Evolutionary conservation across 2,888 invertebrate species (phyloP).

Genomic region (Abrostola triplasia): DNA sequence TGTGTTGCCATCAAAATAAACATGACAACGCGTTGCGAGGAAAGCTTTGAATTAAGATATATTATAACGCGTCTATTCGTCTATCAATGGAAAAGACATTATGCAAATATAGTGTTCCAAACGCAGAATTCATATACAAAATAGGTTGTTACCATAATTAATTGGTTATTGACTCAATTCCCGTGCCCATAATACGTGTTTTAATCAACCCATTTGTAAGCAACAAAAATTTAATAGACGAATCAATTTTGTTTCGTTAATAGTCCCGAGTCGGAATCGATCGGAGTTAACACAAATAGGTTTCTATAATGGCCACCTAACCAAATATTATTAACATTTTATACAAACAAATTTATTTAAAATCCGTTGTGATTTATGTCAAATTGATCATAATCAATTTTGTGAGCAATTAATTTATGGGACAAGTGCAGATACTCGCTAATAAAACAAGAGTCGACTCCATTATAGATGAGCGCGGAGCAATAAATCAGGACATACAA

Average conservation of each 20-base stretch:
- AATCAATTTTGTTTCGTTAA: constrained; percentile 56
- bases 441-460: constrained; percentile 68
- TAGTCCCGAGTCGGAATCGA: constrained; percentile 39
- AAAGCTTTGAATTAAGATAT: constrained; percentile 51
- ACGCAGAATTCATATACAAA: constrained; percentile 53
- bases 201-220: constrained; percentile 57
- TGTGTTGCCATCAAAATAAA: constrained; percentile 31
- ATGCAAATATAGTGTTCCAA: constrained; percentile 48
- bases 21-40: constrained; percentile 18
- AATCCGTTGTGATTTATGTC: constrained; percentile 41
- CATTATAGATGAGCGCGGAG: constrained; percentile 74
- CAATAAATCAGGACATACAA: constrained; percentile 86
- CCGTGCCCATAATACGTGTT: constrained; percentile 45
- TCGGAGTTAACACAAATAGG: constrained; percentile 29
- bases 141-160: constrained; percentile 66
- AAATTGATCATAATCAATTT: constrained; percentile 48
- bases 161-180: constrained; percentile 60
- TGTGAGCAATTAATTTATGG: constrained; percentile 54
- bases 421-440: constrained; percentile 66
- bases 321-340: constrained; percentile 40
- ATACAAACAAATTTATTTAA: constrained; percentile 50
- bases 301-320: constrained; percentile 36
- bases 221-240: constrained; percentile 52
- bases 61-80: constrained; percentile 34
- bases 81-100: constrained; percentile 45